Conservation (phyloP, 1,140 invertebrate species). For the Calycopis cecrops region DNA sequence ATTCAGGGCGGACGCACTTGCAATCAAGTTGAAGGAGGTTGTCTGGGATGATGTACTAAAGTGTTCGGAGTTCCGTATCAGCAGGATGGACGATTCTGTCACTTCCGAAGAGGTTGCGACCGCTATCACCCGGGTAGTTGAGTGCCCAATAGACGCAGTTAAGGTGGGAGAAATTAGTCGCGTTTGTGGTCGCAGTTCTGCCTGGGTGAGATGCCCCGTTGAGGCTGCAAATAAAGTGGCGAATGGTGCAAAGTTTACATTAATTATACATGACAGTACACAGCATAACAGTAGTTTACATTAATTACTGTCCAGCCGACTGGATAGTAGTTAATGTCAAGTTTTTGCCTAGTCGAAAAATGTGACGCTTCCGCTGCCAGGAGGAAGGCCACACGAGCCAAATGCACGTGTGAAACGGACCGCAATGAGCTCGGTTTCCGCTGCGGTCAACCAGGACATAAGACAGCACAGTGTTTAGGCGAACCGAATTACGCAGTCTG, state of each 20-base stretch:
- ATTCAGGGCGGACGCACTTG: no score
- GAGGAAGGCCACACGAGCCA: neutral
- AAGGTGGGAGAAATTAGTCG: neutral
- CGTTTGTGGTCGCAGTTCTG: neutral
- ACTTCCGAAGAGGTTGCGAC: conserved; percentile 3
- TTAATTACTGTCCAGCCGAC: no score
- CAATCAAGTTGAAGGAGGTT: no score
- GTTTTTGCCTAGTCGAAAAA: neutral
- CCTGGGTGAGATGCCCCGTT: no score
- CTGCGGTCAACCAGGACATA: conserved; percentile 4
- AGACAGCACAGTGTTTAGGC: neutral
- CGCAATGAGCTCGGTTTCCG: conserved; percentile 18
- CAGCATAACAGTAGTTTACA: no score
- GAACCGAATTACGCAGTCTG: conserved; percentile 7
- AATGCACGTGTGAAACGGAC: conserved; percentile 11
- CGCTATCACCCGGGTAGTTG: neutral
- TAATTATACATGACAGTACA: no score
- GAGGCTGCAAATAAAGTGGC: no score
- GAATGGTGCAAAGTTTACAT: neutral
- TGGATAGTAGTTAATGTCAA: neutral
- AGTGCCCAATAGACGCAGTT: neutral
- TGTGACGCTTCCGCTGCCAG: conserved; percentile 17
- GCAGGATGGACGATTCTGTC: neutral
- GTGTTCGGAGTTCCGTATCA: no score
- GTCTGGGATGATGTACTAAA: no score